Conservation (phyloP, 1,140 invertebrate species). For the Drosophila malerkotliana region DNA sequence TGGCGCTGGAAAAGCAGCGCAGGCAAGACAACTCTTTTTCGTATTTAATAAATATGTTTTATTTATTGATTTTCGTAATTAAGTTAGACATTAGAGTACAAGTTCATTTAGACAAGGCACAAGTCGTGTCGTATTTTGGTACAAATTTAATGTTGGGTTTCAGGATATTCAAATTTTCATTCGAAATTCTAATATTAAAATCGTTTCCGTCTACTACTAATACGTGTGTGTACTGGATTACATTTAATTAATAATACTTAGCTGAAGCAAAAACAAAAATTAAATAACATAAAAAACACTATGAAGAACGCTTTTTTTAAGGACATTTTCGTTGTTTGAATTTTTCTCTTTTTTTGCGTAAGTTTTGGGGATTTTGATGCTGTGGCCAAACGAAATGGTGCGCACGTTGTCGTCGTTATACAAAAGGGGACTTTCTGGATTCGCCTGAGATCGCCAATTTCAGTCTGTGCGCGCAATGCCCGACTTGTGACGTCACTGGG, state of each 20-base stretch:
- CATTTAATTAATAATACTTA: conserved; percentile 75
- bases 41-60: conserved; percentile 73
- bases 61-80: conserved; percentile 74
- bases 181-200: conserved; percentile 45
- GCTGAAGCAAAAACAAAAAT: conserved; percentile 72
- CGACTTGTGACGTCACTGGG: conserved; percentile 79
- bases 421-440: conserved; percentile 28
- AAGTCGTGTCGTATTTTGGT: conserved; percentile 54
- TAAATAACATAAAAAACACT: conserved; percentile 65
- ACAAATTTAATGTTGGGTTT: conserved; percentile 45
- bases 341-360: conserved; percentile 6
- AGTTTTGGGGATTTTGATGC: neutral
- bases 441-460: conserved; percentile 75
- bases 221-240: conserved; percentile 58
- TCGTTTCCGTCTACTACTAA: conserved; percentile 66
- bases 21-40: neutral
- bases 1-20: conserved; percentile 11
- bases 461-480: conserved; percentile 74
- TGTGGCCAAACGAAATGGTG: conserved; percentile 17
- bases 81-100: conserved; percentile 58
- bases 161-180: conserved; percentile 27
- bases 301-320: conserved; percentile 60
- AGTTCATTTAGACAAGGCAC: conserved; percentile 61
- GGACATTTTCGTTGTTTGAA: conserved; percentile 62
- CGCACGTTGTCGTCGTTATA: conserved; percentile 45